These are phyloP conservation scores for Chondrosia reniformis DNA, from an alignment of 37 sponge, comb jelly and placozoan species.

Conservation along the genomic window DNA sequence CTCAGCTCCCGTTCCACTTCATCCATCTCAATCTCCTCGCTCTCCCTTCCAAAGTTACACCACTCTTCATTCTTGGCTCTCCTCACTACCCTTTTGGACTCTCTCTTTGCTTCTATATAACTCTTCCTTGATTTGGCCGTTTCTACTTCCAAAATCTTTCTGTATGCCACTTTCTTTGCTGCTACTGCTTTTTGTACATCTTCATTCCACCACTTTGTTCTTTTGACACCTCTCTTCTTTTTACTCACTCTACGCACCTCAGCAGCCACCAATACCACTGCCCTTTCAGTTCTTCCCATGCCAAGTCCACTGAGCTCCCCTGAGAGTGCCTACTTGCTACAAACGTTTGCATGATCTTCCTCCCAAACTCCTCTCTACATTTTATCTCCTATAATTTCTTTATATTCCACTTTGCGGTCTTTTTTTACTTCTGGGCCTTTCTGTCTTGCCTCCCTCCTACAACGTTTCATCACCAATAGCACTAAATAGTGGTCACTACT, in stretches of 20 bases:
- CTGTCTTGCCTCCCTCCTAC: too few relatives aligned
- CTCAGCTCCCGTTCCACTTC: conserved; percentile 15
- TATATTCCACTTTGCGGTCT: too few relatives aligned
- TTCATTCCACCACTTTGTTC: background rate
- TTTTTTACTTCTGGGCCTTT: too few relatives aligned
- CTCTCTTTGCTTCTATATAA: background rate
- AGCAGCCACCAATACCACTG: background rate
- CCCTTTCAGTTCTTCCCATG: background rate
- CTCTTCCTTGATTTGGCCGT: background rate
- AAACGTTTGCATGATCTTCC: too few relatives aligned
- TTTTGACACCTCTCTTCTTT: background rate
- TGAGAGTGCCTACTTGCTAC: too few relatives aligned
- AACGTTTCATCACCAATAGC: too few relatives aligned
- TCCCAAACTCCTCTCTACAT: too few relatives aligned
- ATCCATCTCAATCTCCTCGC: conserved; percentile 6
- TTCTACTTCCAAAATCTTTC: conserved; percentile 8
- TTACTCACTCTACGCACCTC: background rate
- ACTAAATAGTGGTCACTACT: too few relatives aligned
- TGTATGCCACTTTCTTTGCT: background rate
- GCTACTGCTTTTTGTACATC: background rate
- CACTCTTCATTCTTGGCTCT: conserved; percentile 4
- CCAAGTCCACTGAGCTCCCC: too few relatives aligned
- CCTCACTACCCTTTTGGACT: background rate
- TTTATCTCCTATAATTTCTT: too few relatives aligned
- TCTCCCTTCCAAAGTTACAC: background rate